Evolutionary conservation across 2,797 vertebrate genomes (phyloP).

Genomic region (Sphenodon punctatus): DNA sequence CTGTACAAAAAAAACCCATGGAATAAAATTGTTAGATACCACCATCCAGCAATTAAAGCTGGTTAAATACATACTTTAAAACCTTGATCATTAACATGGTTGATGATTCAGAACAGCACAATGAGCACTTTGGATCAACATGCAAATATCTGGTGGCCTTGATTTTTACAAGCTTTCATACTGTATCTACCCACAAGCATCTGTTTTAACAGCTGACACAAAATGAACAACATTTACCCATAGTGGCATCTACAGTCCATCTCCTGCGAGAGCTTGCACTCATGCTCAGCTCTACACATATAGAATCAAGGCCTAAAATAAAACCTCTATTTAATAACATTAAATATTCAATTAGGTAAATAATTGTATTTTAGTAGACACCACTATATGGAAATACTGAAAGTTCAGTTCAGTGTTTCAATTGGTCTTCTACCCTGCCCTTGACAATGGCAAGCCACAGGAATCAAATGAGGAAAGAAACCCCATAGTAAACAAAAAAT

Average conservation of each 20-base stretch:
- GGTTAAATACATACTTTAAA: neutral
- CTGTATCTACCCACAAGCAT: neutral
- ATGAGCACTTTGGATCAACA: neutral
- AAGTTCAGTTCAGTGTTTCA: neutral
- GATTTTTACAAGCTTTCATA: neutral
- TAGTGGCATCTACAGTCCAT: neutral
- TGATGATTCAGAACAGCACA: neutral
- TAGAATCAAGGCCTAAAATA: neutral
- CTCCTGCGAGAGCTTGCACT: neutral
- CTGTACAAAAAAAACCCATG: conserved; percentile 18
- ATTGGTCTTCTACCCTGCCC: neutral
- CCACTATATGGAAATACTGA: neutral
- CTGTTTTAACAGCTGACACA: neutral
- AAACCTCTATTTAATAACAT: neutral
- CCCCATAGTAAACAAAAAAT: neutral
- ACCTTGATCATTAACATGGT: neutral
- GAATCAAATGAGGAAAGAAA: neutral
- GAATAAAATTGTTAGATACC: conserved; percentile 22
- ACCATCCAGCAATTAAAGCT: neutral
- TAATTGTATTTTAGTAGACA: neutral
- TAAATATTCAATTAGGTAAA: neutral
- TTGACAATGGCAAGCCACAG: neutral
- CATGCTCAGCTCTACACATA: neutral
- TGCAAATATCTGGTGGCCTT: neutral
- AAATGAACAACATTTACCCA: neutral